These are phyloP conservation scores for Empidonax alnorum DNA, from an alignment of 2,113 vertebrate species.

Conservation along the genomic window DNA sequence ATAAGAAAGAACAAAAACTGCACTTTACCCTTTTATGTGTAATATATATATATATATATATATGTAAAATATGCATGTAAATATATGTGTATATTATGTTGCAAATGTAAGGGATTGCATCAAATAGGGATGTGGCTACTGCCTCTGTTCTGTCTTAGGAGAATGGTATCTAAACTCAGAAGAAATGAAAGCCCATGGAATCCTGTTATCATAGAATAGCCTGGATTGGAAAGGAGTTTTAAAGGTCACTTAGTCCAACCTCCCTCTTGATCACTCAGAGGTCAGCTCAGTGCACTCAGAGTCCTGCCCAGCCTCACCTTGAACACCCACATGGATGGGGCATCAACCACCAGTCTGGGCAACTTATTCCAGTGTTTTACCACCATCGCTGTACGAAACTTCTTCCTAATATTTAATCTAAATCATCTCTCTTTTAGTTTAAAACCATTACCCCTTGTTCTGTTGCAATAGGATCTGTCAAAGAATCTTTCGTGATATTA, in stretches of 20 bases:
- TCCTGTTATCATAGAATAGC: background rate
- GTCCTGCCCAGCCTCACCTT: background rate
- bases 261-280: too few relatives aligned
- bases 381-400: background rate
- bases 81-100: background rate
- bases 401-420: background rate
- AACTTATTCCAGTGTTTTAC: background rate
- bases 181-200: background rate
- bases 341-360: accelerated
- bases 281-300: background rate
- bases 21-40: background rate
- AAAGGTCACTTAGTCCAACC: background rate
- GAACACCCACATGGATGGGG: background rate
- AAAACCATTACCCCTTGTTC: background rate
- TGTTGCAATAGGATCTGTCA: background rate
- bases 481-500: background rate
- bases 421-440: background rate
- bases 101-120: background rate
- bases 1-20: background rate
- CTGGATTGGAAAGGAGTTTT: background rate
- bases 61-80: background rate
- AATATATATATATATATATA: background rate
- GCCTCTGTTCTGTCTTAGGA: background rate
- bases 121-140: background rate
- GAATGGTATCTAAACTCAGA: background rate